These are phyloP conservation scores for Eupeodes luniger DNA, from an alignment of 2,888 invertebrate species.

Conservation along the genomic window DNA sequence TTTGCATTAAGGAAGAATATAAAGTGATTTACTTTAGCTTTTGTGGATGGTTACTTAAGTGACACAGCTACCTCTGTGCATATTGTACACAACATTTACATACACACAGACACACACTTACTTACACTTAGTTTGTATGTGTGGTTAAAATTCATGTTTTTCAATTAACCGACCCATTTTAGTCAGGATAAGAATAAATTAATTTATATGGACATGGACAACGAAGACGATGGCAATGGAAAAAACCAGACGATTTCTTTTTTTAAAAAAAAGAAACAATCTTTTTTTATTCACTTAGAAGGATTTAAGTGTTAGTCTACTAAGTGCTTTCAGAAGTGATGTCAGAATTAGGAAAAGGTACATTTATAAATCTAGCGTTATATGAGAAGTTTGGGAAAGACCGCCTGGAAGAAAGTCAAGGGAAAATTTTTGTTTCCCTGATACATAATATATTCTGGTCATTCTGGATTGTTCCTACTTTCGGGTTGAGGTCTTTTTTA, in stretches of 20 bases:
- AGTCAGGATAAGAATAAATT: not conserved
- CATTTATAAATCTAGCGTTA: not conserved
- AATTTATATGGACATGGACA: not conserved
- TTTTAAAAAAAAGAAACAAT: no score
- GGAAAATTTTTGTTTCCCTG: no score
- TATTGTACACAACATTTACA: not conserved
- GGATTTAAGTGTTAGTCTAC: not conserved
- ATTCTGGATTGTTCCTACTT: no score
- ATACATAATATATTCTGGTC: no score
- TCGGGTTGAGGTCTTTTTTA: no score
- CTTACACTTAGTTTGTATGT: not conserved
- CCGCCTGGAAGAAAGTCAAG: no score
- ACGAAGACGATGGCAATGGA: not conserved
- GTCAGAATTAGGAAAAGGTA: not conserved
- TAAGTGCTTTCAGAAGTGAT: not conserved
- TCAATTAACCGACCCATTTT: conserved; percentile 13
- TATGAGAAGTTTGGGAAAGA: not conserved
- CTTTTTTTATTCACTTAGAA: not conserved
- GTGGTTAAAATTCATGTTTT: conserved; percentile 19
- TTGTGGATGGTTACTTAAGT: conserved; percentile 17
- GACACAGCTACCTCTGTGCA: not conserved
- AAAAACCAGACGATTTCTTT: not conserved
- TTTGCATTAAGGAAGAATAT: conserved; percentile 63
- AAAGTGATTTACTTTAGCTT: conserved; percentile 65
- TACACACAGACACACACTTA: no score